Evolutionary conservation across 1,140 invertebrate species (phyloP).

Genomic region (Acromyrmex heyeri): DNA sequence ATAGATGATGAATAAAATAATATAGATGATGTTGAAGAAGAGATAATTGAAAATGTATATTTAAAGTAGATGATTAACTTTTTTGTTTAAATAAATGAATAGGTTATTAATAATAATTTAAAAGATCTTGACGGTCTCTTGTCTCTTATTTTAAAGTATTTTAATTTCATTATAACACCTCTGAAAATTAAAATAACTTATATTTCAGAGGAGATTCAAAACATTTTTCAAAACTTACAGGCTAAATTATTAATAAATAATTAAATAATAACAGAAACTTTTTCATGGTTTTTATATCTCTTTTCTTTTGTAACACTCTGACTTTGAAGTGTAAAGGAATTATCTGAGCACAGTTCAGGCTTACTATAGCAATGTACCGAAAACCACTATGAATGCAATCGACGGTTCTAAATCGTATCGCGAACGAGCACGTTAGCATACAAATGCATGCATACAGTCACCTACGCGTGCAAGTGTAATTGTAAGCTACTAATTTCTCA

Average conservation of each 20-base stretch:
- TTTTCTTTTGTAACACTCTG: neutral
- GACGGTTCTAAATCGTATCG: constrained; percentile 61
- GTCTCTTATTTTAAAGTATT: neutral
- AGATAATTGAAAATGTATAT: neutral
- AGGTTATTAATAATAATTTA: constrained; percentile 4
- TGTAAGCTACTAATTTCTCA: constrained; percentile 61
- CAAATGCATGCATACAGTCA: constrained; percentile 26
- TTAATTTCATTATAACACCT: neutral
- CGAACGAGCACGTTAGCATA: constrained; percentile 2
- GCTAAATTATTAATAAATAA: neutral
- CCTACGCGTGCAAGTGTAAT: constrained; percentile 21
- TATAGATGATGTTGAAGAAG: neutral
- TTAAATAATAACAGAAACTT: neutral
- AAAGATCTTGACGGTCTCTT: neutral
- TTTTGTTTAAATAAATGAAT: neutral
- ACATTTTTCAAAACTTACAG: neutral
- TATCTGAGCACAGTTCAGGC: neutral
- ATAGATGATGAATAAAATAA: neutral
- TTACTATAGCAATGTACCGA: neutral
- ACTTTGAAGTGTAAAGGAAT: neutral
- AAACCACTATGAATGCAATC: constrained; percentile 26
- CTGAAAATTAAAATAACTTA: neutral
- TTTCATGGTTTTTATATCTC: neutral
- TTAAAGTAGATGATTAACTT: neutral
- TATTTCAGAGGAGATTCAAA: neutral